These are phyloP conservation scores for Pogona vitticeps DNA, from an alignment of 2,113 vertebrate species.

Conservation along the genomic window DNA sequence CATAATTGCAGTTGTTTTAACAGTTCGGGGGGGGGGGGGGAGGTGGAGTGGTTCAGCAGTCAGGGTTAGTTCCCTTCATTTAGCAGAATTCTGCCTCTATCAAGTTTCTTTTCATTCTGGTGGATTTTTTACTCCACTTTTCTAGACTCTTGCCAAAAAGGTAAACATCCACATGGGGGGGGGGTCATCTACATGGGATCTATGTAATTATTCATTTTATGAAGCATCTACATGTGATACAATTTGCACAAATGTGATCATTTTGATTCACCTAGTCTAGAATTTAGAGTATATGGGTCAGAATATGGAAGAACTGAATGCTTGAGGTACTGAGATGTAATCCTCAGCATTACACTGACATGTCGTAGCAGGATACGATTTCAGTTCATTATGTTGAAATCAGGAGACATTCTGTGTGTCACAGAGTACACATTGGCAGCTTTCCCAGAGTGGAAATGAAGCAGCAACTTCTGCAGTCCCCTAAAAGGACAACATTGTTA, in stretches of 20 bases:
- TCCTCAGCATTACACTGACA: background rate
- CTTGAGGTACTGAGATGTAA: background rate
- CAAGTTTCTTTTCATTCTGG: background rate
- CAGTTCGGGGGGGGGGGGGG: background rate
- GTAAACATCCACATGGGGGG: background rate
- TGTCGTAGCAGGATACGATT: background rate
- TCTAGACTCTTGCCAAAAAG: background rate
- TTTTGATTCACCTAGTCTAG: background rate
- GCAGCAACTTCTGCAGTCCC: background rate
- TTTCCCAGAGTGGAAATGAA: slow-evolving; percentile 2
- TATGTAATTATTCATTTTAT: background rate
- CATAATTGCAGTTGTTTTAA: background rate
- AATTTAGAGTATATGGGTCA: background rate
- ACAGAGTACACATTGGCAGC: slow-evolving; percentile 5
- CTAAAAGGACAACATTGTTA: background rate
- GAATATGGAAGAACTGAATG: background rate
- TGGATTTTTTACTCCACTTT: background rate
- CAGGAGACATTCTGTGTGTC: slow-evolving; percentile 9
- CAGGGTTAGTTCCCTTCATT: background rate
- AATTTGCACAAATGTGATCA: background rate
- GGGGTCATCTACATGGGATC: background rate
- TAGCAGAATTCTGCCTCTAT: background rate
- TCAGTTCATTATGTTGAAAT: slow-evolving; percentile 7
- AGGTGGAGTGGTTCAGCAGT: background rate
- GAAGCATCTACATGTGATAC: background rate